Conservation (phyloP, 2,797 vertebrate species). For the Sebastes matsubarae region DNA sequence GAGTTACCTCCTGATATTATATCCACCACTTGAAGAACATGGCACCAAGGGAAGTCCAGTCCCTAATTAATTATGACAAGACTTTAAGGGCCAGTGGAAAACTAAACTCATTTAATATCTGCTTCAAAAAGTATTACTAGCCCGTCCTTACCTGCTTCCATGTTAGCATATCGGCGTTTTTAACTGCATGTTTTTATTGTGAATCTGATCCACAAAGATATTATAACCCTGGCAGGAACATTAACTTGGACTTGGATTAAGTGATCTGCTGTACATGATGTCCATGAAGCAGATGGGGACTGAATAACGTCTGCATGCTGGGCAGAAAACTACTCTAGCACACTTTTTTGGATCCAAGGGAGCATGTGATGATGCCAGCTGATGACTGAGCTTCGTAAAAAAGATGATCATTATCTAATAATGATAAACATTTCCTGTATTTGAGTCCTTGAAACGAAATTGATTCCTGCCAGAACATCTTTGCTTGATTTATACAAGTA, state of each 20-base stretch:
- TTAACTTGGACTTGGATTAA: background rate
- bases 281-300: constrained; percentile 7
- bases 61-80: constrained; percentile 6
- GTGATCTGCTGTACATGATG: background rate
- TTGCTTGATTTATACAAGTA: background rate
- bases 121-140: background rate
- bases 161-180: background rate
- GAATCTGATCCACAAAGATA: background rate
- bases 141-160: background rate
- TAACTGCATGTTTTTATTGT: background rate
- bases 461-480: background rate
- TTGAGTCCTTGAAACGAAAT: background rate
- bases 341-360: constrained; percentile 3
- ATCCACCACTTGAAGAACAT: background rate
- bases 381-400: background rate
- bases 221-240: background rate
- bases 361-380: constrained; percentile 5
- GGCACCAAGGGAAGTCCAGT: background rate
- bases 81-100: background rate
- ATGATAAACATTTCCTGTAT: background rate
- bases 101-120: background rate
- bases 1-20: background rate
- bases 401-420: background rate
- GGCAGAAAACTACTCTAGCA: background rate
- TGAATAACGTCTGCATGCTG: constrained; percentile 9